phyloP scores from a whole-genome alignment of 2,888 invertebrate genomes.

The Dermolepida albohirtum region DNA sequence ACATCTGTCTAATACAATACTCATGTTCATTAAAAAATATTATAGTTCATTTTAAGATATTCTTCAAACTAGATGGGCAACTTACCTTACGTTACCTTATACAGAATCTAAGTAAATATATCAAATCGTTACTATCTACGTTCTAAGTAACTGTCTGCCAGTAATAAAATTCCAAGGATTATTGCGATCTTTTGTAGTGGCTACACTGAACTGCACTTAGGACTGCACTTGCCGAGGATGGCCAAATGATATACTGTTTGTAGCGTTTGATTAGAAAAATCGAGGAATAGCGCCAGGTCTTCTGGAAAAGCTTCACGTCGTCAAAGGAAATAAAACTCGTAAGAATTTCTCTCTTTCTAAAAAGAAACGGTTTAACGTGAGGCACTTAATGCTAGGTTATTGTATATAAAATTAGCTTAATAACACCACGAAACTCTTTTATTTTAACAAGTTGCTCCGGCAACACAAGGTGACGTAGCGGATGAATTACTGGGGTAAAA shows the following conservation, averaged over 20 bases:
- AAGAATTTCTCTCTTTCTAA: neutral
- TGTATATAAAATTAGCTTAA: conserved; percentile 30
- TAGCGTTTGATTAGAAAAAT: conserved; percentile 44
- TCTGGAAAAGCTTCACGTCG: conserved; percentile 9
- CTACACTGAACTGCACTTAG: conserved; percentile 48
- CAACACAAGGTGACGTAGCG: conserved; percentile 13
- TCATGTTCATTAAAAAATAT: too few species aligned
- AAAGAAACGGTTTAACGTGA: neutral
- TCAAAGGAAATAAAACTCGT: conserved; percentile 7
- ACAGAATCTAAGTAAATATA: neutral
- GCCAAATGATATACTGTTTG: conserved; percentile 43
- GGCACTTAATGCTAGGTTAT: neutral
- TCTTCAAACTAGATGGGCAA: neutral
- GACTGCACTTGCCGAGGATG: conserved; percentile 33
- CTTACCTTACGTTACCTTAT: neutral
- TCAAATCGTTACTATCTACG: neutral
- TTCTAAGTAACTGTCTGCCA: conserved; percentile 26
- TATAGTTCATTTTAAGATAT: neutral
- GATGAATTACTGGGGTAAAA: conserved; percentile 17
- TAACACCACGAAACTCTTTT: conserved; percentile 16
- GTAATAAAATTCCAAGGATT: conserved; percentile 49
- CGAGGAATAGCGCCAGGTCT: conserved; percentile 16
- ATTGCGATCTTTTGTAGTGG: conserved; percentile 46
- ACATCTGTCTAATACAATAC: too few species aligned
- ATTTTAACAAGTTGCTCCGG: conserved; percentile 21